Evolutionary conservation across 2,888 invertebrate species (phyloP).

Genomic region (Lydus trimaculatus): DNA sequence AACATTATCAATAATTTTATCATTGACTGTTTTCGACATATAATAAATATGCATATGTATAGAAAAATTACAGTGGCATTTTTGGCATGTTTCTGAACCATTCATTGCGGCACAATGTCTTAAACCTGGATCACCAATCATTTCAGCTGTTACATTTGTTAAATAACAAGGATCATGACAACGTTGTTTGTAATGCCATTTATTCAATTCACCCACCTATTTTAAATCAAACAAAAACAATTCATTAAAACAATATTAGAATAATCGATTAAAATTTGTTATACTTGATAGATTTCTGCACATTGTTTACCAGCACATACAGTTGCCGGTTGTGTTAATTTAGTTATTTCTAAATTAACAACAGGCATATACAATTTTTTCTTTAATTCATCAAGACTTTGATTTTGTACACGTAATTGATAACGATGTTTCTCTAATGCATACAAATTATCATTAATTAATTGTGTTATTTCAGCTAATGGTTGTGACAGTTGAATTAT

Average conservation of each 20-base stretch:
- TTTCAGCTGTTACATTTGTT: conserved; percentile 49
- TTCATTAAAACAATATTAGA: background rate
- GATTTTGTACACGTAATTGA: conserved; percentile 37
- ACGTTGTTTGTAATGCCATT: conserved; percentile 50
- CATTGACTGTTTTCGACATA: conserved; percentile 46
- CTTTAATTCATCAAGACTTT: conserved; percentile 45
- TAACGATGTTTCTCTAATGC: conserved; percentile 44
- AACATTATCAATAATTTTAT: conserved; percentile 42
- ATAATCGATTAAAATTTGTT: background rate
- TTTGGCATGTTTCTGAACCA: conserved; percentile 39
- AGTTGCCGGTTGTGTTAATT: conserved; percentile 48
- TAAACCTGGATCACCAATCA: conserved; percentile 50
- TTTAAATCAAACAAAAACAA: background rate
- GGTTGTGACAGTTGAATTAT: conserved; percentile 53
- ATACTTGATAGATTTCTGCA: conserved; percentile 41
- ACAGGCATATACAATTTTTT: conserved; percentile 49
- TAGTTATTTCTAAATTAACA: conserved; percentile 44
- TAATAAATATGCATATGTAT: conserved; percentile 56
- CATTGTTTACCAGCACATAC: conserved; percentile 49
- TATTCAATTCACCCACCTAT: conserved; percentile 47
- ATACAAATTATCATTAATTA: conserved; percentile 51
- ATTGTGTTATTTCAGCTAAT: conserved; percentile 52
- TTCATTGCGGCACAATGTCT: conserved; percentile 49
- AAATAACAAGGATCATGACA: conserved; percentile 55
- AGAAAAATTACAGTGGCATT: conserved; percentile 49